These are phyloP conservation scores for Cheilosia vernalis DNA, from an alignment of 2,888 invertebrate species.

Conservation along the genomic window DNA sequence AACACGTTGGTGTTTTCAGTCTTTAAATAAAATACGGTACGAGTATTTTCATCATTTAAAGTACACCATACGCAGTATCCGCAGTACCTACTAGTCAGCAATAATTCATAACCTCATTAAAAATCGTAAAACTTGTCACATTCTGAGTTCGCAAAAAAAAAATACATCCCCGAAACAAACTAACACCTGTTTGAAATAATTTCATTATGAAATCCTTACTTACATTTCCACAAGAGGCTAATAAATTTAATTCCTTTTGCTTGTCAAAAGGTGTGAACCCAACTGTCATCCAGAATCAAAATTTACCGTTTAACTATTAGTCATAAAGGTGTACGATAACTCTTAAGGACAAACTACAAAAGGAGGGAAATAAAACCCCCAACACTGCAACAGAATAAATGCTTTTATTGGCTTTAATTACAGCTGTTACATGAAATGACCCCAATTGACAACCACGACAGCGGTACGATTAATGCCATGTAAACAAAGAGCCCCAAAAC, in stretches of 20 bases:
- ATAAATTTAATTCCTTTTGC: neutral
- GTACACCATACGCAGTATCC: too few relatives aligned
- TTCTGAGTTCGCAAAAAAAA: neutral
- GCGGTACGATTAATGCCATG: neutral
- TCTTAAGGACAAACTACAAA: neutral
- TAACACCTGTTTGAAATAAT: neutral
- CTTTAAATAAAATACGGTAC: too few relatives aligned
- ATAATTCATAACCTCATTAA: too few relatives aligned
- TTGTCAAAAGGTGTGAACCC: conserved; percentile 2
- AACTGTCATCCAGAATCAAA: conserved; percentile 13
- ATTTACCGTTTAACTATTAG: neutral
- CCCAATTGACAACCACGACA: conserved; percentile 5
- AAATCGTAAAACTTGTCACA: neutral
- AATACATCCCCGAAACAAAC: neutral
- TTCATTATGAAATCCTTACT: neutral
- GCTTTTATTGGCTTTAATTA: conserved; percentile 12
- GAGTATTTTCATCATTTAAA: too few relatives aligned
- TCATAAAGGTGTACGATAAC: conserved; percentile 2
- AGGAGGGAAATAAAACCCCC: neutral
- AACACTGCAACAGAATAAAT: neutral
- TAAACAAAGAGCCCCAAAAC: neutral
- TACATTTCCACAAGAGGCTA: neutral
- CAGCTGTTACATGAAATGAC: conserved; percentile 4
- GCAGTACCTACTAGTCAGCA: too few relatives aligned
- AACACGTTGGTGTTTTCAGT: too few relatives aligned